Evolutionary conservation across 2,797 vertebrate genomes (phyloP).

Genomic region (Mormyrops attenuatus): DNA sequence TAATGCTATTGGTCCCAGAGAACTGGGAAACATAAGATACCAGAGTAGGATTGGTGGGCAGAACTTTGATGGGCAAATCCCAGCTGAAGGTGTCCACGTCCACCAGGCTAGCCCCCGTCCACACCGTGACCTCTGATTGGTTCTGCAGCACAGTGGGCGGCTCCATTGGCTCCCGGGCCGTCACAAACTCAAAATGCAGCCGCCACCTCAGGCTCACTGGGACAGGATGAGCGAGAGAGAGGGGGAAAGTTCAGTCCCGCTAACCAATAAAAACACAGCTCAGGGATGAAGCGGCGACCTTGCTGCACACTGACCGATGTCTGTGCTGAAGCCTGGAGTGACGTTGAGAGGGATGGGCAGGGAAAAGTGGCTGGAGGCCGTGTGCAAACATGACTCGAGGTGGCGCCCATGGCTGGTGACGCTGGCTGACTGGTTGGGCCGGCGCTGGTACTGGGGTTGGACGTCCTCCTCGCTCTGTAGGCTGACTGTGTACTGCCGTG

Average conservation of each 20-base stretch:
- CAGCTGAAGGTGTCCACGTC: conserved; percentile 97
- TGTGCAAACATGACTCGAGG: conserved; percentile 92
- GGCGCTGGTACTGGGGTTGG: conserved; percentile 79
- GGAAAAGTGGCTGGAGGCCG: conserved; percentile 86
- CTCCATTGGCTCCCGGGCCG: conserved; percentile 71
- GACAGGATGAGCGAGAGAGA: neutral
- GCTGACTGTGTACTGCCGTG: conserved; percentile 83
- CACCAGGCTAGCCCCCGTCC: conserved; percentile 83
- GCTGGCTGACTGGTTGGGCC: conserved; percentile 66
- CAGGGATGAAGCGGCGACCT: neutral
- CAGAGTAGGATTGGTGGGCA: conserved; percentile 88
- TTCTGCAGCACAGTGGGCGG: conserved; percentile 72
- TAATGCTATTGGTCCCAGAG: conserved; percentile 82
- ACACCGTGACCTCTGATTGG: conserved; percentile 75
- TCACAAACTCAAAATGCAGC: conserved; percentile 95
- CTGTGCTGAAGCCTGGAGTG: conserved; percentile 91
- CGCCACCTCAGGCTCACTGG: conserved; percentile 88
- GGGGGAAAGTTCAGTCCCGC: neutral
- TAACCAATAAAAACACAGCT: neutral
- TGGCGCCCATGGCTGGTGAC: conserved; percentile 84
- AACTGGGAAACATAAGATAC: conserved; percentile 87
- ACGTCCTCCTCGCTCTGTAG: conserved; percentile 92
- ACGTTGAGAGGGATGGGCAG: conserved; percentile 90
- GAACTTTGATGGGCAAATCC: conserved; percentile 92
- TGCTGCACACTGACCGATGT: conserved; percentile 64